Evolutionary conservation across 1,140 invertebrate species (phyloP).

Genomic region (Leptoteleia sp.): DNA sequence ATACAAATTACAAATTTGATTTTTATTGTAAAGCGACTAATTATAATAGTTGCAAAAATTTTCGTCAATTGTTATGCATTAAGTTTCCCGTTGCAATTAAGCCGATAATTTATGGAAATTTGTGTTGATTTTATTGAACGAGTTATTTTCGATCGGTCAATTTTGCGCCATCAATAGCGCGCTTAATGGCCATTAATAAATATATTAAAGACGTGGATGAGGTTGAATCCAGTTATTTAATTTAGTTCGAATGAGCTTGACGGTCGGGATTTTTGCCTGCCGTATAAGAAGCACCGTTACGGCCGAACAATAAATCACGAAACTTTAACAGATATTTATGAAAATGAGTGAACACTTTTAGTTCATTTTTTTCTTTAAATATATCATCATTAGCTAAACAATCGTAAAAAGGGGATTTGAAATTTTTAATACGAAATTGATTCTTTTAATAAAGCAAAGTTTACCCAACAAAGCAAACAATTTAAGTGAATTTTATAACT

Average conservation of each 20-base stretch:
- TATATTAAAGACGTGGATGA: constrained; percentile 52
- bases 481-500: too few species aligned
- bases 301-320: constrained; percentile 45
- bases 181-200: constrained; percentile 48
- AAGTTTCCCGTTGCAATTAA: too few species aligned
- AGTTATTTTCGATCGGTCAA: constrained; percentile 39
- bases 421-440: neutral
- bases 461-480: too few species aligned
- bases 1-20: too few species aligned
- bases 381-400: constrained; percentile 49
- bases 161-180: constrained; percentile 41
- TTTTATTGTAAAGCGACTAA: too few species aligned
- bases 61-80: too few species aligned
- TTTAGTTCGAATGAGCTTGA: constrained; percentile 42
- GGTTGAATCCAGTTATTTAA: constrained; percentile 53
- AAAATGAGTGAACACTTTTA: constrained; percentile 56
- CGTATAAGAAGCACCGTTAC: constrained; percentile 54
- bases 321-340: constrained; percentile 63
- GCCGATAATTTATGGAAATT: neutral
- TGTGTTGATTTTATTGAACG: constrained; percentile 16
- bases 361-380: constrained; percentile 17
- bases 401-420: too few species aligned
- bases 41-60: too few species aligned
- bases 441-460: too few species aligned
- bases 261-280: constrained; percentile 1